A percentile compares a stretch with the other conserved stretches of the same genome.
Evolutionary conservation across 2,113 vertebrate species (phyloP).

Genomic region (Ceratotherium simum): DNA sequence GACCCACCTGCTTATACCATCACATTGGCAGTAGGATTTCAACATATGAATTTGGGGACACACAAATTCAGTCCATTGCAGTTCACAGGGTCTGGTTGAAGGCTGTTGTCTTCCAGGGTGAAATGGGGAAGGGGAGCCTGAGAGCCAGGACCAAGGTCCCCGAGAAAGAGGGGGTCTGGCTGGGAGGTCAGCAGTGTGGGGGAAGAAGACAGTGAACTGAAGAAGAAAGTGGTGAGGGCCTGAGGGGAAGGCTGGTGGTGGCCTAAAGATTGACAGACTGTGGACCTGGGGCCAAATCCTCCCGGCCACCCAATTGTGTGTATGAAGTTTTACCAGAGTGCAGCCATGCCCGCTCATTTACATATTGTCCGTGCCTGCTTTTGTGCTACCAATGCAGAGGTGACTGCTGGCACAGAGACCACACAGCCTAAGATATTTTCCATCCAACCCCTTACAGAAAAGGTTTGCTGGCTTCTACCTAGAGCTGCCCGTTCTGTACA

Average conservation of each 20-base stretch:
- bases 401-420: not conserved
- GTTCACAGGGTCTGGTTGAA: not conserved
- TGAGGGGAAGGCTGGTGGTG: not conserved
- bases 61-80: not conserved
- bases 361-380: fast-evolving
- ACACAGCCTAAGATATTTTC: not conserved
- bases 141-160: not conserved
- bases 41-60: not conserved
- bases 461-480: not conserved
- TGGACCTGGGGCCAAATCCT: not conserved
- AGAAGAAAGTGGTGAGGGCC: not conserved
- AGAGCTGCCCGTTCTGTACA: too few species aligned
- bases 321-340: not conserved
- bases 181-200: not conserved
- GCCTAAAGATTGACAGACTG: not conserved
- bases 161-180: not conserved
- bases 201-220: not conserved
- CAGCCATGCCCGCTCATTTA: fast-evolving
- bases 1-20: not conserved
- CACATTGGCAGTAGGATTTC: not conserved
- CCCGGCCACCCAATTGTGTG: not conserved
- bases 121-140: not conserved
- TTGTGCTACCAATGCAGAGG: not conserved
- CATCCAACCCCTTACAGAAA: too few species aligned
- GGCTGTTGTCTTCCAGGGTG: not conserved